These are phyloP conservation scores for Conus ventricosus DNA, from an alignment of 1,140 invertebrate species.

Conservation along the genomic window DNA sequence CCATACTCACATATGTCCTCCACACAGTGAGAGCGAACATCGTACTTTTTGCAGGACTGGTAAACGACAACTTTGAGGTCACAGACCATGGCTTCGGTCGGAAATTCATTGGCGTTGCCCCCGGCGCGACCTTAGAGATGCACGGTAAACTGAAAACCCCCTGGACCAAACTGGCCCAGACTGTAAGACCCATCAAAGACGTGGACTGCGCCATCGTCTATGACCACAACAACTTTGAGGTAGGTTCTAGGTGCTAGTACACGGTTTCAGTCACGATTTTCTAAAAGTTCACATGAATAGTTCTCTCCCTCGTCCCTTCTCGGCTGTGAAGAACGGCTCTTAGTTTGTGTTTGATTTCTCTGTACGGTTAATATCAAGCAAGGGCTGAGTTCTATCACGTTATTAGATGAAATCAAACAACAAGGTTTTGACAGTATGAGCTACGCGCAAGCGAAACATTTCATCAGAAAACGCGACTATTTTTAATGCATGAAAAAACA, in stretches of 20 bases:
- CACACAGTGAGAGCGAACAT: background rate
- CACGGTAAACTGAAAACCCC: conserved; percentile 59
- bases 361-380: background rate
- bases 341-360: background rate
- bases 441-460: too few relatives aligned
- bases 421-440: too few relatives aligned
- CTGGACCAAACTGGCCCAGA: conserved; percentile 59
- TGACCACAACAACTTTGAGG: conserved; percentile 23
- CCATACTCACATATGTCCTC: too few relatives aligned
- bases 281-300: too few relatives aligned
- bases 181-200: conserved; percentile 25
- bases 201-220: conserved; percentile 32
- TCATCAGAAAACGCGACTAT: too few relatives aligned
- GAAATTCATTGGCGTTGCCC: conserved; percentile 59
- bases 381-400: too few relatives aligned
- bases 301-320: too few relatives aligned
- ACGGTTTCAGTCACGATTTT: too few relatives aligned
- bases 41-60: background rate
- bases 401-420: too few relatives aligned
- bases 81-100: conserved; percentile 43
- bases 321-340: too few relatives aligned
- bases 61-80: background rate
- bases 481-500: too few relatives aligned
- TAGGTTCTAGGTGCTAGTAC: background rate
- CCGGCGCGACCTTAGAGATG: conserved; percentile 53